Evolutionary conservation across 2,113 vertebrate species (phyloP).

Genomic region (Ophthalmolycus amberensis): DNA sequence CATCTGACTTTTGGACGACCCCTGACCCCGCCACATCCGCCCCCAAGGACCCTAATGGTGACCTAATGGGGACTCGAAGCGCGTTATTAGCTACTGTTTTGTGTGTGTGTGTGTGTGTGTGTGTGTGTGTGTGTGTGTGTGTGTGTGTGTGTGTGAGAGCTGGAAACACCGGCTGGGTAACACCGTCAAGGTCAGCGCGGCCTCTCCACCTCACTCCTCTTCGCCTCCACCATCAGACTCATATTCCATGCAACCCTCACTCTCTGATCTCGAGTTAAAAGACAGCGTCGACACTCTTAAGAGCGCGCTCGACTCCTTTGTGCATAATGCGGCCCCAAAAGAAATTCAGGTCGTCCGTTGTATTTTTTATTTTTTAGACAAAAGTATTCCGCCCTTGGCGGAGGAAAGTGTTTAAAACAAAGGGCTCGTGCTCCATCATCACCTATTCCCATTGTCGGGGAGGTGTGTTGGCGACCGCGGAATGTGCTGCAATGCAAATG

Average conservation of each 20-base stretch:
- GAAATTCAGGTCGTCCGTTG: conserved; percentile 69
- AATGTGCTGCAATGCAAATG: conserved; percentile 42
- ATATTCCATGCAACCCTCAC: conserved; percentile 68
- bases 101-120: not conserved
- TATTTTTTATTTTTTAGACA: conserved; percentile 76
- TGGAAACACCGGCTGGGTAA: conserved; percentile 27
- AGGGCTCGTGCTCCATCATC: conserved; percentile 28
- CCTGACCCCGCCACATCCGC: conserved; percentile 76
- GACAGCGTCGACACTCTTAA: conserved; percentile 68
- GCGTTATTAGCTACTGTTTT: conserved; percentile 65
- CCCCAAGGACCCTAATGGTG: conserved; percentile 80
- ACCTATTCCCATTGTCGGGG: conserved; percentile 40
- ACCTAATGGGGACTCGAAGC: conserved; percentile 65
- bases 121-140: not conserved
- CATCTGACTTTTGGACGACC: conserved; percentile 82
- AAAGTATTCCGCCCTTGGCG: conserved; percentile 61
- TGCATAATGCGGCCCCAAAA: conserved; percentile 68
- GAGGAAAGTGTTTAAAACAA: conserved; percentile 51
- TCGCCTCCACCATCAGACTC: conserved; percentile 29
- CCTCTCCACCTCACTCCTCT: conserved; percentile 51
- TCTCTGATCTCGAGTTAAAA: conserved; percentile 80
- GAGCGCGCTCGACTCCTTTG: conserved; percentile 57
- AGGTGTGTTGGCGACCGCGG: conserved; percentile 19
- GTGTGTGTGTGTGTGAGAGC: conserved; percentile 6
- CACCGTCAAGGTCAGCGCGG: conserved; percentile 39